Conservation (phyloP, 2,888 invertebrate genomes). For the Salticus scenicus region DNA sequence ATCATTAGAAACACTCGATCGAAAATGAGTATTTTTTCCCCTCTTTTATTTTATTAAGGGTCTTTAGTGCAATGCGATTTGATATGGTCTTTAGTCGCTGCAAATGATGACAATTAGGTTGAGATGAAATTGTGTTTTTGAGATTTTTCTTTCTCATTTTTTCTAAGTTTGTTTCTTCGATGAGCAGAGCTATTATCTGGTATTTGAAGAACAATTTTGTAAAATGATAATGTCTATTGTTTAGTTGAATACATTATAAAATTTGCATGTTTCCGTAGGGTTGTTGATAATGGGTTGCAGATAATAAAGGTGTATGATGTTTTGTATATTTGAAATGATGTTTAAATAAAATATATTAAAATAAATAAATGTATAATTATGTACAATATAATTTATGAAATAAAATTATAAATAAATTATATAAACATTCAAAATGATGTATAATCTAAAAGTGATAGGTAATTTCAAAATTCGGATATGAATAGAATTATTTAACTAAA, state of each 20-base stretch:
- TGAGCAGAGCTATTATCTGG: neutral
- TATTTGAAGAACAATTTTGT: neutral
- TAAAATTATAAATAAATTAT: too few relatives aligned
- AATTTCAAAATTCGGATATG: too few relatives aligned
- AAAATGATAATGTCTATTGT: conserved; percentile 1
- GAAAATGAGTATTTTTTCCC: conserved; percentile 49
- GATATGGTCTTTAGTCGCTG: conserved; percentile 60
- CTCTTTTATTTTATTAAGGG: conserved; percentile 39
- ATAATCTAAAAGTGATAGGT: too few relatives aligned
- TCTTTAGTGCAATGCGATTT: conserved; percentile 63
- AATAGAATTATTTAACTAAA: too few relatives aligned
- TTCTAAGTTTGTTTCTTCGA: neutral
- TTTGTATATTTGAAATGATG: too few relatives aligned
- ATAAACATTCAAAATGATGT: too few relatives aligned
- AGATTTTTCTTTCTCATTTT: neutral
- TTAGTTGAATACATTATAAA: conserved; percentile 2
- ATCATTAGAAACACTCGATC: conserved; percentile 55
- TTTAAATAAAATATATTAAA: too few relatives aligned
- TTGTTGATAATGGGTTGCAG: neutral
- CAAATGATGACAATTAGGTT: conserved; percentile 66
- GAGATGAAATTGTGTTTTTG: conserved; percentile 11
- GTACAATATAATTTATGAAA: too few relatives aligned
- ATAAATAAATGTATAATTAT: too few relatives aligned
- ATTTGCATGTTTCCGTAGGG: neutral
- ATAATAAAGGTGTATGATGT: too few relatives aligned